phyloP scores from a whole-genome alignment of 2,113 vertebrate genomes.

The Brienomyrus longianalis region DNA sequence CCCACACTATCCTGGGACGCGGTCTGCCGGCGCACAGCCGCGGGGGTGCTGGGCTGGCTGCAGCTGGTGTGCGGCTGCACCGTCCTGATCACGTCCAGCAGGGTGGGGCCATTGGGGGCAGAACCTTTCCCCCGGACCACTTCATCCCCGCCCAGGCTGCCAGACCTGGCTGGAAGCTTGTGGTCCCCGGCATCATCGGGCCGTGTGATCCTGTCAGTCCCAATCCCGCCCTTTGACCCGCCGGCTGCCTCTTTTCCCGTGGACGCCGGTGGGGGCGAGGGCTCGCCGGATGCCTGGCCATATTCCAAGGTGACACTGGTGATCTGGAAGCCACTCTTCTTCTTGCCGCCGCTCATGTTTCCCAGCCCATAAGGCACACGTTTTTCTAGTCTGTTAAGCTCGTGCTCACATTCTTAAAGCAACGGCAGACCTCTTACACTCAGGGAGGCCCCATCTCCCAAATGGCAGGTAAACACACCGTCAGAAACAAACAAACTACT shows the following conservation, averaged over 20 bases:
- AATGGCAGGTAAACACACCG: background rate
- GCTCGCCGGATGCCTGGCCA: slow-evolving; percentile 31
- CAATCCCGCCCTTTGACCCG: slow-evolving; percentile 2
- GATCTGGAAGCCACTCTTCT: slow-evolving; percentile 81
- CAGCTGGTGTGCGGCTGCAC: slow-evolving; percentile 38
- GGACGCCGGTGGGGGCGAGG: slow-evolving; percentile 2
- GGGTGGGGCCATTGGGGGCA: slow-evolving; percentile 34
- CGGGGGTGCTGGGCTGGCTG: slow-evolving; percentile 54
- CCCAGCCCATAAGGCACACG: background rate
- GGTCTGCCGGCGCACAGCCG: slow-evolving; percentile 37
- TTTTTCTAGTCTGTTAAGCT: background rate
- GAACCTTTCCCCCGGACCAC: background rate
- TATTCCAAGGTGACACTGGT: slow-evolving; percentile 78
- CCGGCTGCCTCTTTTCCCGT: background rate
- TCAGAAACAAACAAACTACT: background rate
- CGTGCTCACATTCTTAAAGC: background rate
- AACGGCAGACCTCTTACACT: background rate
- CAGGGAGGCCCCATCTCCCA: background rate
- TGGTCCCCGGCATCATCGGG: background rate
- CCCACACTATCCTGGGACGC: slow-evolving; percentile 27
- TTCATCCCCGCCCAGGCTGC: background rate
- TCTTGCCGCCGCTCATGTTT: slow-evolving; percentile 69
- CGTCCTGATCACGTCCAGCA: slow-evolving; percentile 15
- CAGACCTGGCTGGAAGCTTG: background rate
- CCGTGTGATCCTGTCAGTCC: background rate